Percentiles rank a stretch among this genome's conserved stretches.
Conservation (phyloP, 2,113 vertebrate genomes). For the Hippopotamus amphibius region DNA sequence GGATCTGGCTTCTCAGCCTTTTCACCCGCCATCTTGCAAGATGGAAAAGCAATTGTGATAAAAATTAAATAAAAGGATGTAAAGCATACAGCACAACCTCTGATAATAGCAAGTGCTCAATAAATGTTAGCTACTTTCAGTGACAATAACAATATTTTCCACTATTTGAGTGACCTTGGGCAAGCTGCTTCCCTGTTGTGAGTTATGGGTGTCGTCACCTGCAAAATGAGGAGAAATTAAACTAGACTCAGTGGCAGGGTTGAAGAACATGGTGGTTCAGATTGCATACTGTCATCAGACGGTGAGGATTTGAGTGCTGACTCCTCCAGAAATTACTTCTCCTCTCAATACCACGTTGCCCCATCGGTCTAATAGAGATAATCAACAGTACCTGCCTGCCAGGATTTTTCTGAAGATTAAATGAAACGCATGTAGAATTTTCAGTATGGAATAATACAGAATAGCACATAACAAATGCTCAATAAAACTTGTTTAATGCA, state of each 20-base stretch:
- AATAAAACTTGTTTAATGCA: background rate
- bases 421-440: background rate
- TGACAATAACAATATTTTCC: background rate
- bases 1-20: too few species aligned
- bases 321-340: background rate
- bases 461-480: background rate
- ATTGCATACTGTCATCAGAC: background rate
- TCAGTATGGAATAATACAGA: background rate
- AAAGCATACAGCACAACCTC: background rate
- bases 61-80: background rate
- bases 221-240: background rate
- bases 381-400: background rate
- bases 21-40: too few species aligned
- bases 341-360: background rate
- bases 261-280: accelerated
- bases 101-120: background rate
- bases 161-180: background rate
- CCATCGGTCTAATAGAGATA: background rate
- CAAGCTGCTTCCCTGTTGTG: background rate
- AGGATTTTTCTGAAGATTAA: background rate
- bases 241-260: background rate
- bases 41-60: background rate
- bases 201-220: background rate
- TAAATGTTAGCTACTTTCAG: background rate
- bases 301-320: background rate